These are phyloP conservation scores for Aproaerema taeniolella DNA, from an alignment of 2,888 invertebrate genomes.

Conservation along the genomic window DNA sequence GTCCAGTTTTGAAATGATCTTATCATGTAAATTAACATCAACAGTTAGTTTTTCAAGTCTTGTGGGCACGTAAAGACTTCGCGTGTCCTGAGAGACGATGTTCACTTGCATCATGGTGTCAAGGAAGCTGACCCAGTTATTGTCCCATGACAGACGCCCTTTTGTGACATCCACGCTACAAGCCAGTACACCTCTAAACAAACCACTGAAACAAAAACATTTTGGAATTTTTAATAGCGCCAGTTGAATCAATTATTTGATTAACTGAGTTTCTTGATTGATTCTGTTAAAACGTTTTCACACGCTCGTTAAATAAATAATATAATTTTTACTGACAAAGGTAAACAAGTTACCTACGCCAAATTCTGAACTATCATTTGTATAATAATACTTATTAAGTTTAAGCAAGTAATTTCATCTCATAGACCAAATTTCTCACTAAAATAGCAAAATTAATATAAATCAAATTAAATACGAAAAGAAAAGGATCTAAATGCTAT, in stretches of 20 bases:
- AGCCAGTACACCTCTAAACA: constrained; percentile 78
- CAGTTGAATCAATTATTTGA: too few species aligned
- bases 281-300: not conserved
- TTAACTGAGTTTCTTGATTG: constrained; percentile 14
- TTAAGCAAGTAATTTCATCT: too few species aligned
- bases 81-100: constrained; percentile 82
- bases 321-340: not conserved
- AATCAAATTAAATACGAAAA: too few species aligned
- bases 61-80: constrained; percentile 85
- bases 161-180: constrained; percentile 68
- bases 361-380: not conserved
- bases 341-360: not conserved
- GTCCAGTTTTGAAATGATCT: constrained; percentile 48
- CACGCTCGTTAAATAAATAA: not conserved
- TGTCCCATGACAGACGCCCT: constrained; percentile 81
- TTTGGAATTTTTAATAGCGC: too few species aligned
- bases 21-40: constrained; percentile 79
- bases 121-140: constrained; percentile 92
- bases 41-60: constrained; percentile 83
- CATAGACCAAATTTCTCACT: too few species aligned
- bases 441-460: too few species aligned
- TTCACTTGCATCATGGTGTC: constrained; percentile 92
- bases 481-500: too few species aligned
- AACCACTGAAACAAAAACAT: constrained; percentile 50
- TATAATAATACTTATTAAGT: too few species aligned